phyloP scores from a whole-genome alignment of 2,113 vertebrate genomes.

The Myotis brandtii region DNA sequence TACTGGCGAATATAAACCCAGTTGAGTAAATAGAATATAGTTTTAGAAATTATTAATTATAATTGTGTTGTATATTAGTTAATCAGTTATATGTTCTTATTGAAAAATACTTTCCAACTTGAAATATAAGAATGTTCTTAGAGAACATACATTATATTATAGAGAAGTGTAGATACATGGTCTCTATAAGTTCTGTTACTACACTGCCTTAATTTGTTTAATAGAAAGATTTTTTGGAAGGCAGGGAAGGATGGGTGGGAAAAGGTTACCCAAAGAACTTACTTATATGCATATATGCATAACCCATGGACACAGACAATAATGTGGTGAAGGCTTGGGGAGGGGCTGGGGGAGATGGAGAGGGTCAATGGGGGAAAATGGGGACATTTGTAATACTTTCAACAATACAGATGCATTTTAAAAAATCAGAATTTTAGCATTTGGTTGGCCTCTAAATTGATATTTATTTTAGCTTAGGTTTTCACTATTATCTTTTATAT shows the following conservation, averaged over 20 bases:
- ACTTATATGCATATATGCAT: too few relatives aligned
- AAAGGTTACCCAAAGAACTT: too few relatives aligned
- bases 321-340: too few relatives aligned
- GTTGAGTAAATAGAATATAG: not conserved
- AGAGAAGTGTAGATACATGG: not conserved
- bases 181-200: not conserved
- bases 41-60: not conserved
- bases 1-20: not conserved
- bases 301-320: too few relatives aligned
- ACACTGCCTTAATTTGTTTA: constrained; percentile 28
- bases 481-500: not conserved
- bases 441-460: not conserved
- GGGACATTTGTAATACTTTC: too few relatives aligned
- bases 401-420: too few relatives aligned
- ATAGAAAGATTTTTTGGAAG: not conserved
- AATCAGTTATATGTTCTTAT: not conserved
- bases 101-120: not conserved
- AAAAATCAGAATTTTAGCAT: too few relatives aligned
- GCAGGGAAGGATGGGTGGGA: too few relatives aligned
- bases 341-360: too few relatives aligned
- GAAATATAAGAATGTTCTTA: constrained; percentile 6
- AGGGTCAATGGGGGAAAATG: too few relatives aligned
- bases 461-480: not conserved
- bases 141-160: not conserved
- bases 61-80: not conserved